Evolutionary conservation across 2,113 vertebrate genomes (phyloP).

Genomic region (Lasiurus borealis): DNA sequence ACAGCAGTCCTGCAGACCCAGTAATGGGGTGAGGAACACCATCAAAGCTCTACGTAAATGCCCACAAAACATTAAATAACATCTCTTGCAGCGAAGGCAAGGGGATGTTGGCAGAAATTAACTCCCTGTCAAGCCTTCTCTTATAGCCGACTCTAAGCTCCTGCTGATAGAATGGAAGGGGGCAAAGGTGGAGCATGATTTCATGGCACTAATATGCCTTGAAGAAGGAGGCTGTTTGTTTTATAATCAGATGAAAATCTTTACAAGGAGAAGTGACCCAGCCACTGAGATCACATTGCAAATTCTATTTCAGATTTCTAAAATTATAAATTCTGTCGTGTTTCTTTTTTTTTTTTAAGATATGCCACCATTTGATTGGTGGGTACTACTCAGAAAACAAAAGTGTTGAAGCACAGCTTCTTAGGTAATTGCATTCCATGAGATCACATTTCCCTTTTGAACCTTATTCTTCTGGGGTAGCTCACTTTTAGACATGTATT

Average conservation of each 20-base stretch:
- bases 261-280: background rate
- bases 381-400: slow-evolving; percentile 60
- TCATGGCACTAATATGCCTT: slow-evolving; percentile 60
- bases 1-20: background rate
- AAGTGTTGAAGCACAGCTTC: slow-evolving; percentile 50
- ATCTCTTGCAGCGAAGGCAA: background rate
- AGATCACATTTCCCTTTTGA: slow-evolving; percentile 52
- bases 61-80: background rate
- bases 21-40: background rate
- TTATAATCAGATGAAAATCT: slow-evolving; percentile 50
- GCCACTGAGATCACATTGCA: slow-evolving; percentile 61
- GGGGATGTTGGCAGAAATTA: slow-evolving; percentile 50
- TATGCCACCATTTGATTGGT: background rate
- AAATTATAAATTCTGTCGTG: slow-evolving; percentile 59
- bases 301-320: slow-evolving; percentile 66
- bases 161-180: background rate
- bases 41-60: background rate
- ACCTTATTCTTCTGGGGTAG: background rate
- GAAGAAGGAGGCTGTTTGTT: slow-evolving; percentile 75
- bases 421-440: slow-evolving; percentile 3
- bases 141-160: background rate
- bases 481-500: background rate
- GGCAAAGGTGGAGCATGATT: slow-evolving; percentile 48
- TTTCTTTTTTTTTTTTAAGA: slow-evolving; percentile 14
- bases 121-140: slow-evolving; percentile 47